These are phyloP conservation scores for Hippotragus niger DNA, from an alignment of 2,113 vertebrate genomes.

Conservation along the genomic window DNA sequence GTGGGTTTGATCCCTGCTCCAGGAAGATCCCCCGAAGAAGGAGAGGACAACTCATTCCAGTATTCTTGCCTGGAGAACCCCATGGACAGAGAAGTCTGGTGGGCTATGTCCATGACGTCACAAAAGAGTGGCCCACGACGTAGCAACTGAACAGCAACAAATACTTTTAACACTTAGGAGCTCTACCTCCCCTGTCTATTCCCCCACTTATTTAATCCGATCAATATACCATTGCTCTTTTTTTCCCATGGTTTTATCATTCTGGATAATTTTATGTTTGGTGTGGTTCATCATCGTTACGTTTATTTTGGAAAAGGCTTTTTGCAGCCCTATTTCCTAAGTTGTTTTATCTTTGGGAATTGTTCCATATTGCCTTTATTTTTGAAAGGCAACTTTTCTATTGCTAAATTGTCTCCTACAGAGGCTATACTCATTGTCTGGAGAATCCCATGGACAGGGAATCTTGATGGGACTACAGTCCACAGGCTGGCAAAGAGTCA, in stretches of 20 bases:
- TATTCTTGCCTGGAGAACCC: neutral
- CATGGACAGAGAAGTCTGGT: neutral
- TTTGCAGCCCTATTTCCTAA: neutral
- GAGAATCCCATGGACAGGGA: neutral
- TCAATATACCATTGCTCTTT: neutral
- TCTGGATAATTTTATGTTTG: neutral
- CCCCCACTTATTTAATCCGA: neutral
- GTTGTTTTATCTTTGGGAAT: constrained; percentile 1
- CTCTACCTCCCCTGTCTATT: neutral
- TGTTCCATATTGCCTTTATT: neutral
- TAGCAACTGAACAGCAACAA: neutral
- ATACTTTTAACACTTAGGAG: neutral
- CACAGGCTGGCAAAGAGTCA: neutral
- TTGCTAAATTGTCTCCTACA: neutral
- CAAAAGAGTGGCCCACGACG: neutral
- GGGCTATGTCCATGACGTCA: neutral
- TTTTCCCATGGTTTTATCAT: neutral
- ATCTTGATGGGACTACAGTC: neutral
- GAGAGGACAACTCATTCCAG: neutral
- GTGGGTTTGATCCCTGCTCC: neutral
- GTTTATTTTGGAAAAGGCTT: neutral
- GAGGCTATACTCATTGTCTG: neutral
- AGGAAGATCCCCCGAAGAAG: neutral
- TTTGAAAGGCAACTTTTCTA: neutral
- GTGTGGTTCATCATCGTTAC: neutral